phyloP scores from a whole-genome alignment of 53 echinoderm and acorn worm genomes.

The Actinopyga echinites region DNA sequence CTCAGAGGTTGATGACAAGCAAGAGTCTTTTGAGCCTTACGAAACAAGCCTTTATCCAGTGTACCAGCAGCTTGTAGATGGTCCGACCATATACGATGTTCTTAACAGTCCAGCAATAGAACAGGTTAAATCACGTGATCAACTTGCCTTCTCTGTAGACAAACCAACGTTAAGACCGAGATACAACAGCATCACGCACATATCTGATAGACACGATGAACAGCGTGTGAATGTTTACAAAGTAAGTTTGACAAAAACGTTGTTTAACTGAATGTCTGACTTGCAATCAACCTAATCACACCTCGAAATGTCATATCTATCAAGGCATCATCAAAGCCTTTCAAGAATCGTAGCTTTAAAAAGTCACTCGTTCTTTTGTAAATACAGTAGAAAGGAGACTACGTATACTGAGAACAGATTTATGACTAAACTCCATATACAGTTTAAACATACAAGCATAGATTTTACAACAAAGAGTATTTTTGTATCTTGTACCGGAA shows the following conservation, averaged over 20 bases:
- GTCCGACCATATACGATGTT: conserved; percentile 28
- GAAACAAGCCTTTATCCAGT: conserved; percentile 35
- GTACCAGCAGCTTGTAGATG: conserved; percentile 22
- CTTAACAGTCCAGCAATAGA: conserved; percentile 33
- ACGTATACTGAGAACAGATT: too few species aligned
- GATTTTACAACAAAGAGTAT: too few species aligned
- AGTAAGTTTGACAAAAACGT: not conserved
- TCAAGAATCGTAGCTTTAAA: too few species aligned
- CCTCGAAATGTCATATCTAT: too few species aligned
- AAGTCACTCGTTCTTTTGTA: too few species aligned
- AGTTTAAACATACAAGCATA: too few species aligned
- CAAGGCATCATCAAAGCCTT: too few species aligned
- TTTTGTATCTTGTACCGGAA: too few species aligned
- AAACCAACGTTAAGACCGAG: not conserved
- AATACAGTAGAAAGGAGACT: too few species aligned
- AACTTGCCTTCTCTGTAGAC: conserved; percentile 21
- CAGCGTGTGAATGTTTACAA: not conserved
- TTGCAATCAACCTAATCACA: too few species aligned
- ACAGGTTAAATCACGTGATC: conserved; percentile 26
- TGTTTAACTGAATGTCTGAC: too few species aligned
- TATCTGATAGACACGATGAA: conserved; percentile 4
- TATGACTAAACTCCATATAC: too few species aligned
- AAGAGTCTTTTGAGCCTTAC: conserved; percentile 23
- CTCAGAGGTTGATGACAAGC: not conserved
- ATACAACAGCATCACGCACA: conserved; percentile 19